Conservation (phyloP, 64 coral and sea anemone species). For the Actinia equina region DNA sequence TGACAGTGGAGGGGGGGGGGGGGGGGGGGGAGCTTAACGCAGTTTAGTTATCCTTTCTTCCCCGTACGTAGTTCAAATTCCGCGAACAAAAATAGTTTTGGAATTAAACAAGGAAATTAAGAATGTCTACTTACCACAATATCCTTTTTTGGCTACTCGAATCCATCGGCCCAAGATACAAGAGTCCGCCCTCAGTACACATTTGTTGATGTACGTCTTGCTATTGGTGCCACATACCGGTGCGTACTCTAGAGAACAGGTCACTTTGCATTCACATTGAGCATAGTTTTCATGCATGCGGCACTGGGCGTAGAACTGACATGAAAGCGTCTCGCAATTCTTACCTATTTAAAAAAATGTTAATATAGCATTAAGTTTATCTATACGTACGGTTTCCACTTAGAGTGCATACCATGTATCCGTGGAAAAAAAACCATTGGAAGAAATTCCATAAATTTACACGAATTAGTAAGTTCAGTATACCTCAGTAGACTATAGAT, state of each 20-base stretch:
- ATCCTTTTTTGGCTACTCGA: background rate
- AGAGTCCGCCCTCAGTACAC: constrained; percentile 23
- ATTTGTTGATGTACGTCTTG: constrained; percentile 53
- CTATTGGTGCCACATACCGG: constrained; percentile 34
- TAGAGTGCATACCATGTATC: no score
- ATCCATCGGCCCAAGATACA: constrained; percentile 26
- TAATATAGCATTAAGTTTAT: background rate
- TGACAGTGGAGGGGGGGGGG: no score
- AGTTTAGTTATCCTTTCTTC: no score
- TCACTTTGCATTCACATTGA: constrained; percentile 26
- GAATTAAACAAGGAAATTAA: no score
- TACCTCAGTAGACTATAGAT: no score
- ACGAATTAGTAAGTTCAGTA: no score
- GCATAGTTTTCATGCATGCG: constrained; percentile 6
- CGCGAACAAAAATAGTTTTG: no score
- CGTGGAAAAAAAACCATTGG: no score
- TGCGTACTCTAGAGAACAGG: background rate
- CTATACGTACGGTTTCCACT: no score
- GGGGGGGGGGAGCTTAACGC: no score
- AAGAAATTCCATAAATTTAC: no score
- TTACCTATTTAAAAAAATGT: background rate
- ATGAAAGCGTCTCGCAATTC: constrained; percentile 24
- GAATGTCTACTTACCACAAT: background rate
- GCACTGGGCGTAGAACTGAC: constrained; percentile 22
- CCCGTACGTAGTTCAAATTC: no score